Conservation (phyloP, 2,113 vertebrate genomes). For the Anolis sagrei region DNA sequence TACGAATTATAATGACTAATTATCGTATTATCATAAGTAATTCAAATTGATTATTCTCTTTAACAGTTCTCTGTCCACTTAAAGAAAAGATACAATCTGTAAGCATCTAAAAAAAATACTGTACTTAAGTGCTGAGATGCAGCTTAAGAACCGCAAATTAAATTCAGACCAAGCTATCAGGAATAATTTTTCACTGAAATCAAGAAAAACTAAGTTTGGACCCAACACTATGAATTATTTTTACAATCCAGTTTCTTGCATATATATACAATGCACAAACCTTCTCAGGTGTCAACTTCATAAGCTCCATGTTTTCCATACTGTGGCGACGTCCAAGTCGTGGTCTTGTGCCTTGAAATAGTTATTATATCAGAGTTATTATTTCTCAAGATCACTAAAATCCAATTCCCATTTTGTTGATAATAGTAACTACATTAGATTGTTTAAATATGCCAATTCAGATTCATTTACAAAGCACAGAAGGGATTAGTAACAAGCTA, state of each 20-base stretch:
- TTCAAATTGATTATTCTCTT: neutral
- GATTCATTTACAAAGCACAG: neutral
- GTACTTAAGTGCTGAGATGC: neutral
- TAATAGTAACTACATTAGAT: neutral
- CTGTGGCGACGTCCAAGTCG: constrained; percentile 89
- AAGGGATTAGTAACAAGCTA: neutral
- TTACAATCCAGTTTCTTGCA: neutral
- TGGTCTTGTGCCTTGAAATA: constrained; percentile 80
- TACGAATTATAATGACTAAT: neutral
- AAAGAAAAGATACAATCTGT: neutral
- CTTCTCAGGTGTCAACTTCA: constrained; percentile 97
- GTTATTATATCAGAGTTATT: neutral
- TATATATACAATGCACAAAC: constrained; percentile 66
- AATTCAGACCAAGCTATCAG: neutral
- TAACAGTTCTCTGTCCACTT: no score
- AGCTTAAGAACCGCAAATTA: neutral
- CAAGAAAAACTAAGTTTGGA: neutral
- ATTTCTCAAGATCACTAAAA: neutral
- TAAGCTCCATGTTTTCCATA: constrained; percentile 98
- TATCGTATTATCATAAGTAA: neutral
- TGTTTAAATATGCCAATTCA: neutral
- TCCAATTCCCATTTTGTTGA: neutral
- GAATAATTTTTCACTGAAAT: neutral
- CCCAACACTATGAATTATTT: neutral
- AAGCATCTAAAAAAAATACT: neutral